Evolutionary conservation across 2,888 invertebrate species (phyloP).

Genomic region (Chironomus riparius): DNA sequence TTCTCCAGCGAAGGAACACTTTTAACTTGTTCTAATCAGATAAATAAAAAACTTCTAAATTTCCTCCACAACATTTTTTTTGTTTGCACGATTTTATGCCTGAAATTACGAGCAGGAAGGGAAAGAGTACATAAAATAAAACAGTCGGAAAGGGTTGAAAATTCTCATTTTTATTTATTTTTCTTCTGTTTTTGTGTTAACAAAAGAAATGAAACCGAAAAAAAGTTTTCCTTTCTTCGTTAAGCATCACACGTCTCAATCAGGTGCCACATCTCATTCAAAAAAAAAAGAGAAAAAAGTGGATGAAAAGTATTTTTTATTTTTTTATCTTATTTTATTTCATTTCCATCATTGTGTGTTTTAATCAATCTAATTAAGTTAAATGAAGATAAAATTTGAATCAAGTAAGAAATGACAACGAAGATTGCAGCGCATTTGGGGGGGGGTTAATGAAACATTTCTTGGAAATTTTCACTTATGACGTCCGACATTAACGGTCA

Average conservation of each 20-base stretch:
- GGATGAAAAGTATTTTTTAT: not conserved
- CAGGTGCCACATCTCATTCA: not conserved
- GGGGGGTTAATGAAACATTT: too few relatives aligned
- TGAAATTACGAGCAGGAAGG: not conserved
- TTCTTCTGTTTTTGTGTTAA: not conserved
- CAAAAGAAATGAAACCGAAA: not conserved
- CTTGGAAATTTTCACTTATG: too few relatives aligned
- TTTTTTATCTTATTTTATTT: not conserved
- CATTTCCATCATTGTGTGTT: not conserved
- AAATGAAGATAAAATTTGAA: not conserved
- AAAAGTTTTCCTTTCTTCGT: not conserved
- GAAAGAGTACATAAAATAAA: too few relatives aligned
- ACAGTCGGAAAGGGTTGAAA: not conserved
- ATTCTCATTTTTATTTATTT: not conserved
- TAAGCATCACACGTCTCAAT: conserved; percentile 8
- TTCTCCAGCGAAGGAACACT: not conserved
- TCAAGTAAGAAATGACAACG: not conserved
- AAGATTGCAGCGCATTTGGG: too few relatives aligned
- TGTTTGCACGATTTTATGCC: not conserved
- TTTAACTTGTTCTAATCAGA: not conserved
- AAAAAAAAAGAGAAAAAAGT: not conserved
- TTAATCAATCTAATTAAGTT: conserved; percentile 26
- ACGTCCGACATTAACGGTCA: too few relatives aligned
- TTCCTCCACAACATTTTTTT: not conserved
- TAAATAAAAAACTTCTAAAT: not conserved